These are phyloP conservation scores for Yponomeuta plumbellus DNA, from an alignment of 2,888 invertebrate species.

Conservation along the genomic window DNA sequence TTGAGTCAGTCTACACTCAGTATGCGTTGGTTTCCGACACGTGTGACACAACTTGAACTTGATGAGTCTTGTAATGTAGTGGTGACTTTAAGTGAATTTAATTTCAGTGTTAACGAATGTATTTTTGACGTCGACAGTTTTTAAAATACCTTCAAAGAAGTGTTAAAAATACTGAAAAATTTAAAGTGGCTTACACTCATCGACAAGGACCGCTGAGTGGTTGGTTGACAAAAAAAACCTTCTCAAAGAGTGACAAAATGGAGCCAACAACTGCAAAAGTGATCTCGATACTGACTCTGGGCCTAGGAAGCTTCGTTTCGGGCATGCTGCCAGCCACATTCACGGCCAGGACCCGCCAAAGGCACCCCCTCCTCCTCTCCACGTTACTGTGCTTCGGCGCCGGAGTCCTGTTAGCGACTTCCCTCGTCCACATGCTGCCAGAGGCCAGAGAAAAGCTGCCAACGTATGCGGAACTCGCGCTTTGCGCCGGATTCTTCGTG, in stretches of 20 bases:
- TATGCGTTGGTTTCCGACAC: not conserved
- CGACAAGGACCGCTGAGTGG: not conserved
- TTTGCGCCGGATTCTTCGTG: conserved; percentile 82
- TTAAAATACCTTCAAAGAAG: not conserved
- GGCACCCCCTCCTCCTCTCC: conserved; percentile 80
- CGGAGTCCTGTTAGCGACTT: conserved; percentile 86
- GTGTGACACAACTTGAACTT: not conserved
- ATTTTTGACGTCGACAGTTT: not conserved
- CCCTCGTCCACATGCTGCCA: conserved; percentile 87
- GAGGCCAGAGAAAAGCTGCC: conserved; percentile 81
- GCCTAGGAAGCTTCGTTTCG: conserved; percentile 81
- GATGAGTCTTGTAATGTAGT: not conserved
- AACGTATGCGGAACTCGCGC: conserved; percentile 78
- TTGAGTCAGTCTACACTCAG: not conserved
- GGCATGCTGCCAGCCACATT: conserved; percentile 83
- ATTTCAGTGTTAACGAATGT: not conserved
- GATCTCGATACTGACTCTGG: conserved; percentile 80
- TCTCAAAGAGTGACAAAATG: conserved; percentile 40
- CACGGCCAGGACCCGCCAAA: conserved; percentile 72
- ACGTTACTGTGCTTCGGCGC: conserved; percentile 87
- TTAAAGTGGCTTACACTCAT: not conserved
- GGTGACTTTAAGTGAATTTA: not conserved
- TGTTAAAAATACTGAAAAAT: not conserved
- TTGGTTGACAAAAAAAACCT: not conserved
- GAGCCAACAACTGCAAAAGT: conserved; percentile 77